Evolutionary conservation across 2,888 invertebrate species (phyloP), one percentile per base, ranked within the genome.

Genomic region (Ecdyonurus torrentis): DNA sequence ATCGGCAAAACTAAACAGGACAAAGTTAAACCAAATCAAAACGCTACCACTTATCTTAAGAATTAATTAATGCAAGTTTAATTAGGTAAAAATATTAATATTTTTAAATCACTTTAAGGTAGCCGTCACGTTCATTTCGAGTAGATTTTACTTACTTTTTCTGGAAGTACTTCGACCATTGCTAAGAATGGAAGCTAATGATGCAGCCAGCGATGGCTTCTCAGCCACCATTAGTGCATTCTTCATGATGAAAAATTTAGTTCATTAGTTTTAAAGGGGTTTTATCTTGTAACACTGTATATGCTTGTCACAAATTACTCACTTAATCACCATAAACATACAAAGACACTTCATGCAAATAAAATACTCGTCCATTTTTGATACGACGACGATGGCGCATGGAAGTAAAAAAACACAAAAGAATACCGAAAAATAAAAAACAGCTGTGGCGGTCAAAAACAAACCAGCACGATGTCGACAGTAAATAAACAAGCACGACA

Each of bases 151-250:
- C 72, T 73, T 77, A 87, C 89, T 87, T 83, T 92, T 93, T 71
- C 86, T 80, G 1, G 86, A 81, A 23, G 77, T 80, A 71, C 83
- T 83, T 72, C 86, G 86, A 64, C 90, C 89, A 76, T 92, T 89
- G 68, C 96, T 96, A 64, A 99, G 80, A 71, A 99, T 94, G 70
- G 83, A 87, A 1, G 98, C 94, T 37, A 99, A 80, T 59, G 96
- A 92, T 72, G 90, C 89, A 20, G 99, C 98, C 74, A 99, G 75
- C 65, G 97, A 97, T 37, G 99, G 99, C 84, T 99, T 99, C 76
- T 98, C 98, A 69, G 98, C 97, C 71, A 99, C 96, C 98, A 99
- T 98, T 68, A 99, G 82, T 63, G 89, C 91, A 53, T 81, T 83
- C 76, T 86, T 89, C 91, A 91, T 90, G 37, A 15, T 37, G 15